phyloP scores from a whole-genome alignment of 2,888 invertebrate species.

The Megaustenia siamemsis region DNA sequence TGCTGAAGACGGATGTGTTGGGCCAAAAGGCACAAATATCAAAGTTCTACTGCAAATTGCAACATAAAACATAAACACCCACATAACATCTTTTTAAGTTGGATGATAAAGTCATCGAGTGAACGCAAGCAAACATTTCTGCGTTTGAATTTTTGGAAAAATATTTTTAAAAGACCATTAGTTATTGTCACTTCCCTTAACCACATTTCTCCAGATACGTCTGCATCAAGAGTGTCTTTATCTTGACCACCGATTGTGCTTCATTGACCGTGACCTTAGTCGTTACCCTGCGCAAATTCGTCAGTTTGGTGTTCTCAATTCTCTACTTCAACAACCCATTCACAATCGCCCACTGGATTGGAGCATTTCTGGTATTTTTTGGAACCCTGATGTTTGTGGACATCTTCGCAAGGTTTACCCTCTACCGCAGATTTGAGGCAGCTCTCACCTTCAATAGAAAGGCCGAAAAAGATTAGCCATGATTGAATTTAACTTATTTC shows the following conservation, averaged over 20 bases:
- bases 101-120: too few species aligned
- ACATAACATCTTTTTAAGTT: too few species aligned
- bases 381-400: constrained; percentile 94
- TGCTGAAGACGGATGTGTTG: too few species aligned
- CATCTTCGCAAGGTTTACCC: constrained; percentile 58
- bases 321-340: constrained; percentile 96
- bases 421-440: constrained; percentile 41
- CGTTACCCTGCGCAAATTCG: constrained; percentile 96
- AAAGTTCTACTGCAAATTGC: too few species aligned
- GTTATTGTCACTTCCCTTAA: too few species aligned
- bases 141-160: too few species aligned
- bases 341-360: constrained; percentile 93
- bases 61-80: too few species aligned
- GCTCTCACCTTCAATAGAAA: neutral
- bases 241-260: constrained; percentile 94
- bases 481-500: neutral
- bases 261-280: constrained; percentile 97
- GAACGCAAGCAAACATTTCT: too few species aligned
- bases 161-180: too few species aligned
- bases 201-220: constrained; percentile 83
- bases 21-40: too few species aligned
- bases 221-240: constrained; percentile 96
- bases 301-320: constrained; percentile 96
- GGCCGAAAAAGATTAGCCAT: constrained; percentile 23
- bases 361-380: constrained; percentile 92